These are phyloP conservation scores for Telmatochromis bifrenatus DNA, from an alignment of 2,113 vertebrate species.

Conservation along the genomic window DNA sequence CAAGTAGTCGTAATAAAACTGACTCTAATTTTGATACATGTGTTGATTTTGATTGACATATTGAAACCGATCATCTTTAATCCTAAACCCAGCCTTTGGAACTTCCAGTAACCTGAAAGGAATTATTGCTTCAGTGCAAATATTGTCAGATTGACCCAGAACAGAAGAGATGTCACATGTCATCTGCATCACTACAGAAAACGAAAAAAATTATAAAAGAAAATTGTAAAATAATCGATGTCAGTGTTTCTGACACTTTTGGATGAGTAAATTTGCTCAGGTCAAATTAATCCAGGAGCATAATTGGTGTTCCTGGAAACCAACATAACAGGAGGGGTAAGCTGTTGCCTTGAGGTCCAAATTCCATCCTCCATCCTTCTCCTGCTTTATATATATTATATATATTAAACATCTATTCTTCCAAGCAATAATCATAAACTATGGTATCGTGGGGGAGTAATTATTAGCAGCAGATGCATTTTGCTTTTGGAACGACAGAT, in stretches of 20 bases:
- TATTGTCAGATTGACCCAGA: background rate
- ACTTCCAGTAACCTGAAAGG: background rate
- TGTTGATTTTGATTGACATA: background rate
- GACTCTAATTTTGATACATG: background rate
- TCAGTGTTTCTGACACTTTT: background rate
- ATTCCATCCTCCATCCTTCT: background rate
- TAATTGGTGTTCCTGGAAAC: background rate
- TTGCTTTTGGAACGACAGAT: background rate
- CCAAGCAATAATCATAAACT: background rate
- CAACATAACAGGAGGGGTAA: background rate
- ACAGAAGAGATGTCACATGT: background rate
- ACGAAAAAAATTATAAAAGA: background rate
- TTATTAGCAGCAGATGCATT: background rate
- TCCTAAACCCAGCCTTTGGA: background rate
- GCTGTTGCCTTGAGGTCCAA: background rate
- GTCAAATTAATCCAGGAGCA: background rate
- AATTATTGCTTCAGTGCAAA: background rate
- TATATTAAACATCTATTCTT: background rate
- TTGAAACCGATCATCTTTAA: background rate
- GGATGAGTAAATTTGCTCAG: accelerated
- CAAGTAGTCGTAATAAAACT: background rate
- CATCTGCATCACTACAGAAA: background rate
- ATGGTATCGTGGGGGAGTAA: background rate
- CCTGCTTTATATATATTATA: background rate
- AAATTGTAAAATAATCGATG: background rate